Conservation (phyloP, 2,113 vertebrate genomes). For the Typhlomys cinereus region DNA sequence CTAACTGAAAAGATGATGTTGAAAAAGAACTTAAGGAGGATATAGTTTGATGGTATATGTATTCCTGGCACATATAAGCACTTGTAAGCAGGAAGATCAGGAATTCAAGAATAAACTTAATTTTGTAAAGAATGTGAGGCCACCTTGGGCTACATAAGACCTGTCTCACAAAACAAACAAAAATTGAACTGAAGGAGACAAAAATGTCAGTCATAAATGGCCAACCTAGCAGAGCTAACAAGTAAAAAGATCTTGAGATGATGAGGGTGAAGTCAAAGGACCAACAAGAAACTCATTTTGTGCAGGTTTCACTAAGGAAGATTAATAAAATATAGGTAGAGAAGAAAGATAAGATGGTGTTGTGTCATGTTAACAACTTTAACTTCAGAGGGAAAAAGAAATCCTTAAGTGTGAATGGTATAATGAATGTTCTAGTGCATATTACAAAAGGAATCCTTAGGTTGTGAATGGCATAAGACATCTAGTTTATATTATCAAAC, state of each 20-base stretch:
- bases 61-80: not conserved
- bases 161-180: not conserved
- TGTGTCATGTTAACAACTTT: not conserved
- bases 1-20: not conserved
- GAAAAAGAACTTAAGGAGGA: not conserved
- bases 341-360: not conserved
- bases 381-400: not conserved
- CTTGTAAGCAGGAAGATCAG: not conserved
- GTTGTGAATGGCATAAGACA: too few species aligned
- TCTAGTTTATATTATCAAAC: too few species aligned
- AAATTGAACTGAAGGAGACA: not conserved
- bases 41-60: not conserved
- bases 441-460: too few species aligned
- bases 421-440: not conserved
- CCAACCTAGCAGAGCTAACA: not conserved
- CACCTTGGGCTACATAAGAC: not conserved
- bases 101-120: not conserved
- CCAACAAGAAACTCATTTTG: not conserved
- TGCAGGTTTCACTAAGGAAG: not conserved
- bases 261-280: not conserved
- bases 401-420: not conserved
- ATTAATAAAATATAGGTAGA: not conserved
- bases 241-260: not conserved
- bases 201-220: not conserved
- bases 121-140: not conserved